Evolutionary conservation across 2,797 vertebrate genomes (phyloP), one percentile per base, ranked within the genome.

Genomic region (Pseudomugil tenellus): DNA sequence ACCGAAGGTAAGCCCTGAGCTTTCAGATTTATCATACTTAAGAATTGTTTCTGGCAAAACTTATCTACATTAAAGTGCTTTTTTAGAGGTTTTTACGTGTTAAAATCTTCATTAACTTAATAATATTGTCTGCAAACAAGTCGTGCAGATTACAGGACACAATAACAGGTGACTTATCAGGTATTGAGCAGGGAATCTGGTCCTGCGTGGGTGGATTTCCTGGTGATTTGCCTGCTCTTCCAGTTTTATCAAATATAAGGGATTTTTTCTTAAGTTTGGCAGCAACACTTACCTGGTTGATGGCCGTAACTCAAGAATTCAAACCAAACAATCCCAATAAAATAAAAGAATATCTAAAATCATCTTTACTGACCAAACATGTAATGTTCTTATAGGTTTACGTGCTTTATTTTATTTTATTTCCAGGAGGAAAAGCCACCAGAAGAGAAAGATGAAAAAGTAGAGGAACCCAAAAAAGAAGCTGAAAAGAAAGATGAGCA

Each of bases 381-480:
- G 13, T 37, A 3, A 12, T 3, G 7, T 43, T 19, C 6, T n/a
- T 41, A 23, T 43, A 28, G 52, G 16, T 6, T 35, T 56, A n/a
- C 43, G 1, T 6, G 0, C n/a, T 1, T n/a, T 19, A 7, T n/a
- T 43, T 9, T 43, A 19, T 21, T 66, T 4, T 63, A 1, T 49
- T 79, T 39, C 58, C 70, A 92, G 87, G 85, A 89, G 35, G 87
- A 91, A 29, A 87, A 80, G 8, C 68, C 81, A 0, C 75, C 80
- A 25, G 87, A 89, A 60, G 87, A 82, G 32, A 73, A 87, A 16
- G 76, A 88, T 8, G 80, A 79, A 48, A 70, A 87, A 7, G 58
- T 80, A 13, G 63, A 87, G 3, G 69, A 83, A 39, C 54, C 76
- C 39, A 82, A 80, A 16, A 68, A 76, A 23, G 82, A 84, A 2